phyloP scores from a whole-genome alignment of 1,140 invertebrate species.

The Pseudomyrmex dendroicus region DNA sequence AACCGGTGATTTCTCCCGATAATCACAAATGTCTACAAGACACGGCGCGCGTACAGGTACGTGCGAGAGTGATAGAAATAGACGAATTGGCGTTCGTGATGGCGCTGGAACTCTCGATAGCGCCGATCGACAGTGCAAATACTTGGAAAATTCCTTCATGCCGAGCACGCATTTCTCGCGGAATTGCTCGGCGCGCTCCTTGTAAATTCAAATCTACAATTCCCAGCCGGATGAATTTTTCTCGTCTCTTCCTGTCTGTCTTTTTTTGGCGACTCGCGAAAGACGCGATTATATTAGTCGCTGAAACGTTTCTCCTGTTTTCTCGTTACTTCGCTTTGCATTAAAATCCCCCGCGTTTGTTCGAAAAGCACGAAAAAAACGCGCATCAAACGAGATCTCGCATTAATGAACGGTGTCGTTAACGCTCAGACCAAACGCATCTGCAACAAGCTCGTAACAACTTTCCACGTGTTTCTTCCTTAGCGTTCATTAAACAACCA shows the following conservation, averaged over 20 bases:
- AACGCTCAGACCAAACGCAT: background rate
- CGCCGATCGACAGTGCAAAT: background rate
- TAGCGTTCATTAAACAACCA: constrained; percentile 44
- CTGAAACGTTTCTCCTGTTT: background rate
- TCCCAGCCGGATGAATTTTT: constrained; percentile 62
- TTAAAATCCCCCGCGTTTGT: too few relatives aligned
- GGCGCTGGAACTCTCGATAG: background rate
- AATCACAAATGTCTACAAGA: constrained; percentile 33
- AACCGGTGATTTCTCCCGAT: constrained; percentile 29
- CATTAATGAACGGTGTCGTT: constrained; percentile 18
- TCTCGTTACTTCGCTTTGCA: background rate
- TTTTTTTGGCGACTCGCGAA: background rate
- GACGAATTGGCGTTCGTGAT: constrained; percentile 18
- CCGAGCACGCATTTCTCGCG: constrained; percentile 50
- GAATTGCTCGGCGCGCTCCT: constrained; percentile 48
- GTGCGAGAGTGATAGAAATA: constrained; percentile 50
- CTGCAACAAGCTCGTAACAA: constrained; percentile 7
- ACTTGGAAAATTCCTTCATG: constrained; percentile 48
- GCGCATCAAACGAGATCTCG: background rate
- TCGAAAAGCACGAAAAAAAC: background rate
- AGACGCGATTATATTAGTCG: constrained; percentile 45
- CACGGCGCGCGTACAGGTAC: background rate
- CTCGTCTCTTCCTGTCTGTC: constrained; percentile 52
- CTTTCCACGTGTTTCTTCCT: constrained; percentile 33
- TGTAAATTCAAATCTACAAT: constrained; percentile 63